phyloP scores from a whole-genome alignment of 2,797 vertebrate genomes.

The Cirrhinus mrigala region DNA sequence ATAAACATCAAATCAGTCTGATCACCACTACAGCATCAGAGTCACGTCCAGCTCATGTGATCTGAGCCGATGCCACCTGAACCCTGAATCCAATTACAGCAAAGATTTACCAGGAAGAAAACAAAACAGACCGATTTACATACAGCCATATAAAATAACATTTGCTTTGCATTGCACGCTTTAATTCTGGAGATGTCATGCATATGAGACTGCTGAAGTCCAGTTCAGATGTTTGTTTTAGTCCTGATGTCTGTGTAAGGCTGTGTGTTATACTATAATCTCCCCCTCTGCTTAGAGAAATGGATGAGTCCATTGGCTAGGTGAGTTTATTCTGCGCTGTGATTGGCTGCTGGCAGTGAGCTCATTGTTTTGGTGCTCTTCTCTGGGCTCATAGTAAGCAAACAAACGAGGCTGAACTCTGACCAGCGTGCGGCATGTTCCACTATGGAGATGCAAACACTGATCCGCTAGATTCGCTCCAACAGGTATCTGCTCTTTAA shows the following conservation, averaged over 20 bases:
- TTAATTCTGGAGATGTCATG: neutral
- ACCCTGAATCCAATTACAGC: conserved; percentile 78
- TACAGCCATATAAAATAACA: neutral
- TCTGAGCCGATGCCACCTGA: conserved; percentile 63
- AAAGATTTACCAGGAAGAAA: conserved; percentile 57
- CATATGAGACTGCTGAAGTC: neutral
- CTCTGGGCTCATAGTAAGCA: conserved; percentile 57
- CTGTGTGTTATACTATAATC: conserved; percentile 7
- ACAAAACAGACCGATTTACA: neutral
- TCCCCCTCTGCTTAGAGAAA: conserved; percentile 49
- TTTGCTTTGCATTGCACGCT: neutral
- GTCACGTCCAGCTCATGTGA: neutral
- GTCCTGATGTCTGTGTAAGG: neutral
- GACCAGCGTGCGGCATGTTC: conserved; percentile 4
- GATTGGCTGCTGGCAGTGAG: conserved; percentile 71
- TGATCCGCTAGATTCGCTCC: conserved; percentile 17
- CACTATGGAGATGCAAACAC: conserved; percentile 6
- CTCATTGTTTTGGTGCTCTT: conserved; percentile 71
- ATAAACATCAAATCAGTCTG: neutral
- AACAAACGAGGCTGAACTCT: conserved; percentile 45
- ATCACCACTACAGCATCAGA: neutral
- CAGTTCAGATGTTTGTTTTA: neutral
- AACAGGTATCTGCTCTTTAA: conserved; percentile 47
- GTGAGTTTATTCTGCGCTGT: conserved; percentile 72
- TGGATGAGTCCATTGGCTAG: conserved; percentile 76